Conservation (phyloP, 2,888 invertebrate genomes). For the Lepidonotus clava region DNA sequence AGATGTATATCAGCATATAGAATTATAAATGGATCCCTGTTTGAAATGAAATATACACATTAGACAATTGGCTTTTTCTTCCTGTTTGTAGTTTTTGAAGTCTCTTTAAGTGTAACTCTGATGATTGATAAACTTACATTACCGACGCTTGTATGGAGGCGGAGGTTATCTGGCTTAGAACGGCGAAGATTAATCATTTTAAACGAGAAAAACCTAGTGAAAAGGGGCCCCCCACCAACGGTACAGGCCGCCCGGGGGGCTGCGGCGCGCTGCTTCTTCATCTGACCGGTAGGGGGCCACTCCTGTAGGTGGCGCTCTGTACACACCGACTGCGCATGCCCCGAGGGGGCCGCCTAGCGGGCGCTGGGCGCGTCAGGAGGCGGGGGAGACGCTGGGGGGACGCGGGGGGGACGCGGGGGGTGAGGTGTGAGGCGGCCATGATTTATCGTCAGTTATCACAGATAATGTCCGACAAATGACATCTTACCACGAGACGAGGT, state of each 20-base stretch:
- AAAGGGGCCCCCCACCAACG: too few relatives aligned
- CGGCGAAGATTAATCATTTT: conserved; percentile 8
- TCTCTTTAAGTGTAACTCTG: neutral
- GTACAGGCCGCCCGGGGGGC: neutral
- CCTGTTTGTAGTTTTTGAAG: too few relatives aligned
- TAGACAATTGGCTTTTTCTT: too few relatives aligned
- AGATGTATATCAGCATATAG: too few relatives aligned
- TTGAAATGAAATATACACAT: too few relatives aligned
- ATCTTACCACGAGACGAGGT: neutral
- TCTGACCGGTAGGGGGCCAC: conserved; percentile 15
- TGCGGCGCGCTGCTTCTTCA: conserved; percentile 3
- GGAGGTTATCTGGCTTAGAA: neutral
- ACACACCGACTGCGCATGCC: conserved; percentile 45
- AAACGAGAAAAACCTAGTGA: neutral
- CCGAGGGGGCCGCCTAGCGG: neutral
- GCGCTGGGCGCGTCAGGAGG: neutral
- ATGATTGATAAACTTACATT: neutral
- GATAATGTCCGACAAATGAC: conserved; percentile 3
- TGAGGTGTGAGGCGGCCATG: neutral
- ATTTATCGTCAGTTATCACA: neutral
- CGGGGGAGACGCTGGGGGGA: too few relatives aligned
- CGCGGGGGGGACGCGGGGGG: neutral
- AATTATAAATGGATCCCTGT: too few relatives aligned
- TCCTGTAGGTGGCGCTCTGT: conserved; percentile 40
- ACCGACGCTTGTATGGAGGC: neutral